Evolutionary conservation across 2,797 vertebrate species (phyloP).

Genomic region (Pterois miles): DNA sequence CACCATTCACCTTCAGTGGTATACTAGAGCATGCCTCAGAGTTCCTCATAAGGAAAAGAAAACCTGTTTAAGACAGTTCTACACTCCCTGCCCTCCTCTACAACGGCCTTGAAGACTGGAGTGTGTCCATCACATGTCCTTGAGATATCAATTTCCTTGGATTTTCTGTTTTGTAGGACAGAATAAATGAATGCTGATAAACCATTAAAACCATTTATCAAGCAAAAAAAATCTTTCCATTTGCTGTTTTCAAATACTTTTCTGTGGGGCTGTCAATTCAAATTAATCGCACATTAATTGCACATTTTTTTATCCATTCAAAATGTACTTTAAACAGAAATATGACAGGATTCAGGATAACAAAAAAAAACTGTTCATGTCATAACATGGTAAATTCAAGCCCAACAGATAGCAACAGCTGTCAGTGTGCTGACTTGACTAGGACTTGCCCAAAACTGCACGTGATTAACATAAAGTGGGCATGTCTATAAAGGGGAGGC

Average conservation of each 20-base stretch:
- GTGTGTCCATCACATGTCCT: not conserved
- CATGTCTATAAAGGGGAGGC: too few relatives aligned
- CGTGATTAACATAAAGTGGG: too few relatives aligned
- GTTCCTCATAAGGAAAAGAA: conserved; percentile 16
- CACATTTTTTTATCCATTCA: too few relatives aligned
- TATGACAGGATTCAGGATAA: too few relatives aligned
- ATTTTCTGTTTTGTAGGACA: not conserved
- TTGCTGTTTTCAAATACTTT: not conserved
- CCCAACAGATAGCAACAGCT: too few relatives aligned
- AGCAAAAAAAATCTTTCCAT: not conserved
- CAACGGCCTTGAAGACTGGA: conserved; percentile 5
- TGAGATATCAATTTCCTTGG: not conserved
- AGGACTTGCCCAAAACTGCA: too few relatives aligned
- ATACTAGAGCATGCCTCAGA: conserved; percentile 22
- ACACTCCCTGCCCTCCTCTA: not conserved
- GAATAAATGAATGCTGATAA: not conserved
- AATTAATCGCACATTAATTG: too few relatives aligned
- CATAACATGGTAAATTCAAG: too few relatives aligned
- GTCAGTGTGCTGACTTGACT: too few relatives aligned
- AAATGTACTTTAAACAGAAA: too few relatives aligned
- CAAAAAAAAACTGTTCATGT: too few relatives aligned
- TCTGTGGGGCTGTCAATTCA: not conserved
- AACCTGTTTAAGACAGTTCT: not conserved
- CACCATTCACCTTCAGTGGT: conserved; percentile 69
- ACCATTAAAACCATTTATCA: not conserved